Conservation (phyloP, 2,113 vertebrate genomes). For the Potamarius usumacintae region DNA sequence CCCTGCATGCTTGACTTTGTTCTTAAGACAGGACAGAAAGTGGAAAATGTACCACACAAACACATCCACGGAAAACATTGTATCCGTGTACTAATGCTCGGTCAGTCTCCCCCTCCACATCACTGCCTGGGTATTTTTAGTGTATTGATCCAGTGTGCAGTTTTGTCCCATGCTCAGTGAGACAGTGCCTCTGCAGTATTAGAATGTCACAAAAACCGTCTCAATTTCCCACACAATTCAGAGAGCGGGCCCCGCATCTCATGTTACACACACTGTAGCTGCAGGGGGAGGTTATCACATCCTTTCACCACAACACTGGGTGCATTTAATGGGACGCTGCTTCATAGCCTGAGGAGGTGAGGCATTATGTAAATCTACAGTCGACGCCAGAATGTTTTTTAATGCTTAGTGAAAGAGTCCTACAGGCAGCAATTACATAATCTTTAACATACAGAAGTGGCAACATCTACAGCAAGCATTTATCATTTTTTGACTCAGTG, state of each 20-base stretch:
- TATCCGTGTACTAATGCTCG: conserved; percentile 30
- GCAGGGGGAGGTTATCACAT: conserved; percentile 13
- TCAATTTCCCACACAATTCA: conserved; percentile 53
- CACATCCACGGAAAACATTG: conserved; percentile 2
- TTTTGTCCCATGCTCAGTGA: conserved; percentile 51
- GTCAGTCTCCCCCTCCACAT: conserved; percentile 33
- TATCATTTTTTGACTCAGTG: too few relatives aligned
- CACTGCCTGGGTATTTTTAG: conserved; percentile 66
- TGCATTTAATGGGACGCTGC: neutral
- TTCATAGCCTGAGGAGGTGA: neutral
- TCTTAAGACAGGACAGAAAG: neutral
- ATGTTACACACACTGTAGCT: conserved; percentile 39
- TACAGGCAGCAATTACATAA: neutral
- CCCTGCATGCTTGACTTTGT: neutral
- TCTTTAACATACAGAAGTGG: neutral
- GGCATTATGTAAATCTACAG: neutral
- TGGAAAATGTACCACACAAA: neutral
- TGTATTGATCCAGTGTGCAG: conserved; percentile 64
- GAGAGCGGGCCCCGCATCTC: conserved; percentile 10
- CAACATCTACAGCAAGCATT: neutral
- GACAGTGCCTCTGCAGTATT: conserved; percentile 48
- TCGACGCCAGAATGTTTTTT: neutral
- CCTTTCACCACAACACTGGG: neutral
- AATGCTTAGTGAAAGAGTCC: neutral
- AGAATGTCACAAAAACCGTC: conserved; percentile 62